phyloP scores from a whole-genome alignment of 2,113 vertebrate genomes.

The Perca fluviatilis region DNA sequence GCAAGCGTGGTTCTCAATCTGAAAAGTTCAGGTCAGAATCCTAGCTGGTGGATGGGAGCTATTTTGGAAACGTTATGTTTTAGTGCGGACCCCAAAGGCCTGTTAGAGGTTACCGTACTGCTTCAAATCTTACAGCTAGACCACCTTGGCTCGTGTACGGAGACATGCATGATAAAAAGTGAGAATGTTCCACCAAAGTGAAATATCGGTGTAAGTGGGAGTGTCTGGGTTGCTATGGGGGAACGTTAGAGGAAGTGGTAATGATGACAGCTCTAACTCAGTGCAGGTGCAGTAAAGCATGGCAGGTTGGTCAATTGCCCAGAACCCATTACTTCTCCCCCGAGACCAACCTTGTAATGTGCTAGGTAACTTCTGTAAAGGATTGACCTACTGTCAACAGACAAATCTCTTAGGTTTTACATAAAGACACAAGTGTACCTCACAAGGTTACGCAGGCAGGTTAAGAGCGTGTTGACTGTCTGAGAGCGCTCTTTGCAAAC shows the following conservation, averaged over 20 bases:
- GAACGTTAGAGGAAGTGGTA: constrained; percentile 84
- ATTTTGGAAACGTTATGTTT: constrained; percentile 59
- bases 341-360: constrained; percentile 84
- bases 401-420: constrained; percentile 77
- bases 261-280: constrained; percentile 88
- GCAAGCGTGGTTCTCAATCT: constrained; percentile 30
- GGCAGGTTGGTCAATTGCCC: constrained; percentile 85
- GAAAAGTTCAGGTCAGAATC: constrained; percentile 59
- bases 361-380: constrained; percentile 83
- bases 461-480: constrained; percentile 49
- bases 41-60: constrained; percentile 20
- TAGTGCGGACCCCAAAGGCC: constrained; percentile 44
- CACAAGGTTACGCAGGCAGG: constrained; percentile 78
- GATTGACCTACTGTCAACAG: constrained; percentile 85
- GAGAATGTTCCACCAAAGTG: constrained; percentile 74
- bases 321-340: constrained; percentile 86
- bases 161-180: constrained; percentile 62
- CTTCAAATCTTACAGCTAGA: constrained; percentile 39
- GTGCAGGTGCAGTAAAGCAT: constrained; percentile 86
- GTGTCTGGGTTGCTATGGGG: constrained; percentile 81
- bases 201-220: constrained; percentile 77
- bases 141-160: constrained; percentile 48
- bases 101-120: constrained; percentile 61
- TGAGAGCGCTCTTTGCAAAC: constrained; percentile 35
- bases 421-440: constrained; percentile 72